Base-by-base conservation (phyloP, 2,113 vertebrate genomes). In the Elephantulus edwardii region DNA sequence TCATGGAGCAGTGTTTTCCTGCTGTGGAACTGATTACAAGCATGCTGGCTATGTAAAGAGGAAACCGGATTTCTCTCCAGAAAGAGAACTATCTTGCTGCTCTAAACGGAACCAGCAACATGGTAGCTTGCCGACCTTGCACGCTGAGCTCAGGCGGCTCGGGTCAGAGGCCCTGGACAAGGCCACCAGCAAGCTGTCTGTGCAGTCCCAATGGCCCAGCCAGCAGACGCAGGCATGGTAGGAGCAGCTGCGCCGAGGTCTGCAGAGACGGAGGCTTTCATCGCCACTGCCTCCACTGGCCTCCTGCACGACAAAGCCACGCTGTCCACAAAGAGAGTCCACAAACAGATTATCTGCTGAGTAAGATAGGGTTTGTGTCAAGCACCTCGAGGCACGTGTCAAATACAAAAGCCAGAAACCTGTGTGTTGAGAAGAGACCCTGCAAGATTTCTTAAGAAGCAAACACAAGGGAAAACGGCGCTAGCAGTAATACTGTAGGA, bases 31-130 rank as follows among this genome's bases (percentile, higher is more conserved):
- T 91, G 91, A 93, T 90, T 90, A 92, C 60, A 90, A 80, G 40
- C 83, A 89, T 40, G 88, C 85, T 92, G 82, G 78, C 70, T 91
- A 52, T 40, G 33, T 80, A 91, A 68, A 93, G 44, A 91, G 91
- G 64, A 86, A 90, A 88, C 52, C 70, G 80, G 71, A 80, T 86
- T 92, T 86, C 91, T 94, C 92, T 83, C 91, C 72, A 91, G 70
- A 85, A 19, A 79, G n/a, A 94, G 78, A 94, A 90, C 48, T 85
- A 77, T 40, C 38, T 44, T 81, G 87, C 66, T 88, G 79, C 91
- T 91, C 71, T 91, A 60, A 85, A 88, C 0, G 9, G 48, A 78
- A n/a, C 85, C 80, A 75, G 86, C 79, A 81, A 83, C 58, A 62
- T 46, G 66, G 91, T 11, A 72, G 72, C 60, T 58, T 71, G 66